Evolutionary conservation across 2,113 vertebrate genomes (phyloP).

Genomic region (Cricetomys ansorgei): DNA sequence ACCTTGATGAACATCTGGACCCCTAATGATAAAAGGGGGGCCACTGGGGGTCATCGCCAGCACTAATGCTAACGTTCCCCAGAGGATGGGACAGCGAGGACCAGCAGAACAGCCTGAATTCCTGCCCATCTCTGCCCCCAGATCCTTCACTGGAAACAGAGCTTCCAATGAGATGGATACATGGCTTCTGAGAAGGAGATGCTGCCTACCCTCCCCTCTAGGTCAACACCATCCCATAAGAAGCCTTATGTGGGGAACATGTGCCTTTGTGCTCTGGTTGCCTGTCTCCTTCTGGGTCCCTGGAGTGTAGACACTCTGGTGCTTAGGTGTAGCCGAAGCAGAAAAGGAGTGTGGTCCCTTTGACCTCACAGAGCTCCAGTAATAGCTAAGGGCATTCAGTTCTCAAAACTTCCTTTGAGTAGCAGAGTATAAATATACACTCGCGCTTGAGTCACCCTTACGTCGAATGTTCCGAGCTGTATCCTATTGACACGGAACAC

Average conservation of each 20-base stretch:
- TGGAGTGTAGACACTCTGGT: not conserved
- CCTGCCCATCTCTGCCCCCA: not conserved
- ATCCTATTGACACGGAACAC: not conserved
- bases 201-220: not conserved
- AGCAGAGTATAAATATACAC: not conserved
- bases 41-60: rapidly evolving
- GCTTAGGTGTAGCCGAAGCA: not conserved
- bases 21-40: not conserved
- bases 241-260: not conserved
- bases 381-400: not conserved
- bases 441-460: not conserved
- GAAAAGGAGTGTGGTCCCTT: not conserved
- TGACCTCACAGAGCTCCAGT: not conserved
- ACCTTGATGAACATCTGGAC: not conserved
- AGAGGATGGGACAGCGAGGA: not conserved
- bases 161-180: not conserved
- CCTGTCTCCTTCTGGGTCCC: not conserved
- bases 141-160: conserved; percentile 10
- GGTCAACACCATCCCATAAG: not conserved
- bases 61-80: not conserved
- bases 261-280: not conserved
- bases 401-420: not conserved
- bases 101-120: not conserved
- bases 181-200: not conserved
- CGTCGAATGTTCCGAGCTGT: not conserved